These are phyloP conservation scores for Steatocranus sp. DNA, from an alignment of 2,797 vertebrate genomes.

Conservation along the genomic window DNA sequence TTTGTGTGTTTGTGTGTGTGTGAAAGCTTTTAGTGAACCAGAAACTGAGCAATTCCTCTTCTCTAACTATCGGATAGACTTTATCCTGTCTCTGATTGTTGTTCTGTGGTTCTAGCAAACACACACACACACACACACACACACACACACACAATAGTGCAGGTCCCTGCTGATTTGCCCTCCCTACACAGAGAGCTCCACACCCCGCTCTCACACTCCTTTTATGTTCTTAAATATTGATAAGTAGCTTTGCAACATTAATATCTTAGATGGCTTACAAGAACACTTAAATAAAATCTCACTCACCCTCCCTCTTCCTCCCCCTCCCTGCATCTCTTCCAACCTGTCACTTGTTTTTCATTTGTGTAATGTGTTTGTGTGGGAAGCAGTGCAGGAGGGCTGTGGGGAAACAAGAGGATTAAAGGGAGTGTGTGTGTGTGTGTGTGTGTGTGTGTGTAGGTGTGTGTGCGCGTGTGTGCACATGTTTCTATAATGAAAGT, in stretches of 20 bases:
- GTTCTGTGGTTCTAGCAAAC: conserved; percentile 7
- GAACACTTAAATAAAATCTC: conserved; percentile 99
- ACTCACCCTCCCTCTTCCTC: not conserved
- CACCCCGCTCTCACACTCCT: conserved; percentile 73
- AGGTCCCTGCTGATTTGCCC: conserved; percentile 50
- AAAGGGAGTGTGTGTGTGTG: conserved; percentile 12
- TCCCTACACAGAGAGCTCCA: conserved; percentile 28
- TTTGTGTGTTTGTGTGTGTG: conserved; percentile 1
- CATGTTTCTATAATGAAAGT: conserved; percentile 47
- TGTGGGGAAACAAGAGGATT: conserved; percentile 36
- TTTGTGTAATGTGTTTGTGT: conserved; percentile 93
- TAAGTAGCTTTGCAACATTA: conserved; percentile 99
- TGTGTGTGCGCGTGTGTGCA: accelerated
- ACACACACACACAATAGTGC: conserved; percentile 12
- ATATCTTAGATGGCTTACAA: conserved; percentile 99
- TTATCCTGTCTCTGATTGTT: conserved; percentile 46
- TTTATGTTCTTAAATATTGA: conserved; percentile 99
- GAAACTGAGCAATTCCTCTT: conserved; percentile 48
- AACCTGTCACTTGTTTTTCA: conserved; percentile 80
- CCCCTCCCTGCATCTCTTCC: conserved; percentile 5
- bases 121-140: not conserved
- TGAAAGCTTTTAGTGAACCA: conserved; percentile 64
- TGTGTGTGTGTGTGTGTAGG: not conserved
- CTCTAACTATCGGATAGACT: conserved; percentile 66
- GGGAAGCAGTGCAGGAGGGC: conserved; percentile 54